Evolutionary conservation across 2,888 invertebrate species (phyloP), one percentile per base, ranked within the genome.

Genomic region (Notocelia uddmanniana): DNA sequence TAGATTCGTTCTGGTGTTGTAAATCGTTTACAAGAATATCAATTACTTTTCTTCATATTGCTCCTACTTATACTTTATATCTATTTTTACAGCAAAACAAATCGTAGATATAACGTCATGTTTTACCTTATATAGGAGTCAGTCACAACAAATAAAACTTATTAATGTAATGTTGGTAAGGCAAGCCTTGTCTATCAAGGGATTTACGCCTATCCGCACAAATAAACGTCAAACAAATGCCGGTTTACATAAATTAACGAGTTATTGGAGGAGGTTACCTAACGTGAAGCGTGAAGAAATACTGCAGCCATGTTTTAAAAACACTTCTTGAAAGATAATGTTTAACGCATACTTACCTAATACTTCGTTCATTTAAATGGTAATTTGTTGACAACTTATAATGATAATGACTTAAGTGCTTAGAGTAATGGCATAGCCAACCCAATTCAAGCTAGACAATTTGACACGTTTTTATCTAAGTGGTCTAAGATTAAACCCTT

Each of bases 351-450:
- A 23, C 26, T 10, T n/a, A 5, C 18, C 45, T 45, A 41, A 23
- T 23, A n/a, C 45, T 41, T 59, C 23, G 19, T 37, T n/a, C 21
- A 59, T 59, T 59, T 41, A 10, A 59, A 59, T 45, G 41, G 9
- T 59, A 26, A 60, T 60, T 60, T 26, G 45, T 26, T 48, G 60
- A 60, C 26, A 26, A 48, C 23, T 60, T 6, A n/a, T 26, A 45
- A 60, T 59, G 41, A 59, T 37, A 59, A 55, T 60, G 26, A 60
- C 45, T 26, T 1, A 26, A 48, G 45, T 60, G 45, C 60, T 60
- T 60, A 60, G 45, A 41, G 0, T 60, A 26, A 58, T 58, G 9
- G 34, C 34, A 18, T 26, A 34, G n/a, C n/a, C n/a, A n/a, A n/a
- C n/a, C n/a, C n/a, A 59, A 21, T 21, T 18, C n/a, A n/a, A 45